These are phyloP conservation scores for Bugulina stolonifera DNA, from an alignment of 2,888 invertebrate species.

Conservation along the genomic window DNA sequence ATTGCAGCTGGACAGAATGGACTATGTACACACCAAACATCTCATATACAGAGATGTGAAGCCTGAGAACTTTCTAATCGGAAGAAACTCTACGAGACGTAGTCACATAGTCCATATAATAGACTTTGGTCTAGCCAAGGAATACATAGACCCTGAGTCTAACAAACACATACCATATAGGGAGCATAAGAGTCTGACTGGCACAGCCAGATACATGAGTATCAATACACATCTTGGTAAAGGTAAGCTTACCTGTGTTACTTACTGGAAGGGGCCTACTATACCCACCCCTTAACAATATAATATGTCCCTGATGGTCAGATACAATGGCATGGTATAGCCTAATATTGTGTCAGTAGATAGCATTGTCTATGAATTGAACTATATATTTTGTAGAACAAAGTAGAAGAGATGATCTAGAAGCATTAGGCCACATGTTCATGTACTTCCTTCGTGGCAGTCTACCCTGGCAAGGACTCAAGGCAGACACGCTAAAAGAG, in stretches of 20 bases:
- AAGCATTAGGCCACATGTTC: slow-evolving; percentile 99
- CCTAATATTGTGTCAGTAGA: too few relatives aligned
- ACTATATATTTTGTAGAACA: slow-evolving; percentile 67
- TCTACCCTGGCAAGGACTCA: slow-evolving; percentile 99
- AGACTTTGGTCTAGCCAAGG: slow-evolving; percentile 99
- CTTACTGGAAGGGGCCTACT: too few relatives aligned
- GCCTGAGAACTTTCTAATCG: slow-evolving; percentile 99
- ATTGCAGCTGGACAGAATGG: slow-evolving; percentile 90
- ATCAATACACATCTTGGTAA: slow-evolving; percentile 99
- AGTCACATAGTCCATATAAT: slow-evolving; percentile 99
- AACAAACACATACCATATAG: slow-evolving; percentile 96
- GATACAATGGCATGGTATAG: too few relatives aligned
- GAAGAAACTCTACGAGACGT: slow-evolving; percentile 90
- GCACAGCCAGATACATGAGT: slow-evolving; percentile 99
- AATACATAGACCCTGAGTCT: slow-evolving; percentile 98
- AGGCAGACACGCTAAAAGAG: slow-evolving; percentile 98
- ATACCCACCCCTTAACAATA: too few relatives aligned
- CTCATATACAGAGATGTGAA: slow-evolving; percentile 99
- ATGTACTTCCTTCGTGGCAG: slow-evolving; percentile 99
- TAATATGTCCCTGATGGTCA: too few relatives aligned
- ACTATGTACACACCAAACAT: slow-evolving; percentile 98
- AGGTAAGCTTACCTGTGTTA: slow-evolving; percentile 65
- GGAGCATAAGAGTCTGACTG: slow-evolving; percentile 99
- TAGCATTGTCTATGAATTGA: too few relatives aligned
- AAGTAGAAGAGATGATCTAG: slow-evolving; percentile 97